Conservation (phyloP, 2,888 invertebrate species). For the Prenolepis imparis region DNA sequence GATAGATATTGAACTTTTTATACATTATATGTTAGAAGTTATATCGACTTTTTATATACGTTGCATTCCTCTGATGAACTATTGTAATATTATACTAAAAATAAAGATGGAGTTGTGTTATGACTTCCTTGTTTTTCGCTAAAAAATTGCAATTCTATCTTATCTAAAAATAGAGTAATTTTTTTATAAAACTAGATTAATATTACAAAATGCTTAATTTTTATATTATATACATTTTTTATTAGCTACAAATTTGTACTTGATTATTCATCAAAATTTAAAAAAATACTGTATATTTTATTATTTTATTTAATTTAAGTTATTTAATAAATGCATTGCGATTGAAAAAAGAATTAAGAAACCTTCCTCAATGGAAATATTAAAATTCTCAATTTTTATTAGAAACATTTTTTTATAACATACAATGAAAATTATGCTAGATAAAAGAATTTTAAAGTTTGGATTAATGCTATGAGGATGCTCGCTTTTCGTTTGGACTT, state of each 20-base stretch:
- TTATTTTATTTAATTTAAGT: neutral
- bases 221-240: neutral
- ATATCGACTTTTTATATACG: neutral
- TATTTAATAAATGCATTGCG: neutral
- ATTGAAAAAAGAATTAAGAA: neutral
- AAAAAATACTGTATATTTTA: neutral
- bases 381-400: neutral
- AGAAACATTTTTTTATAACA: neutral
- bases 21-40: neutral
- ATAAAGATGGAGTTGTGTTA: neutral
- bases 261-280: neutral
- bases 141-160: neutral
- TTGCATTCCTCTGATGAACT: conserved; percentile 2
- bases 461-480: neutral
- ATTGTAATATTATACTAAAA: conserved; percentile 4
- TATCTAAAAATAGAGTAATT: neutral
- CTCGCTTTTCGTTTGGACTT: neutral
- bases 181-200: neutral
- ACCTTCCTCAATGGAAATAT: neutral
- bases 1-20: conserved; percentile 21
- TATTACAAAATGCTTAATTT: neutral
- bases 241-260: neutral
- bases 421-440: neutral
- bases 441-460: conserved; percentile 12
- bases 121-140: neutral